A percentile compares a stretch with the other conserved stretches of the same genome.
These are phyloP conservation scores for Argya squamiceps DNA, from an alignment of 2,797 vertebrate genomes.

Conservation along the genomic window DNA sequence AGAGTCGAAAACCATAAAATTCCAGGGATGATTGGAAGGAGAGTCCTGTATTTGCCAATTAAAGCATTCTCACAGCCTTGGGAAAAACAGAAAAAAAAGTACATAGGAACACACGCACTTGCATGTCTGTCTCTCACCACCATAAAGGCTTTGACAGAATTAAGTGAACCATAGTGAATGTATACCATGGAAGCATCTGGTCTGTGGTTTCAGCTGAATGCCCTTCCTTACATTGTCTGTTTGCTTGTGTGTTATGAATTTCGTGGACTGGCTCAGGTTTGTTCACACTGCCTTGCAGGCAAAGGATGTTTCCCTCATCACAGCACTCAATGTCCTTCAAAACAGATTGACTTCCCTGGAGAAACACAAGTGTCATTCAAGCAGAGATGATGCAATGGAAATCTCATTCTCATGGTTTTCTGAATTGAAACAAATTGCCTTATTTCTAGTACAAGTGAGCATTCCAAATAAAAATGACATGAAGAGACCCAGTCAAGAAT, in stretches of 20 bases:
- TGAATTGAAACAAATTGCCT: neutral
- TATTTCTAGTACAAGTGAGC: neutral
- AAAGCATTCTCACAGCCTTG: neutral
- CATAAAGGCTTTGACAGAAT: conserved; percentile 65
- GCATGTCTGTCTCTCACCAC: neutral
- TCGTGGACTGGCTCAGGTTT: conserved; percentile 31
- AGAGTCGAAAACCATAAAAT: neutral
- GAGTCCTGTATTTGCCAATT: neutral
- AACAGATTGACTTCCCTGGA: conserved; percentile 18
- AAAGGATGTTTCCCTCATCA: neutral
- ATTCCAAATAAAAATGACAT: neutral
- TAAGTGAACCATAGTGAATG: conserved; percentile 48
- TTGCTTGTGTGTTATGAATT: conserved; percentile 23
- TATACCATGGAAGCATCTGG: conserved; percentile 52
- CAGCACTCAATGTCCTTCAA: neutral
- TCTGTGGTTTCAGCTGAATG: conserved; percentile 52
- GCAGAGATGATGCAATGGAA: neutral
- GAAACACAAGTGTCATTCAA: conserved; percentile 6
- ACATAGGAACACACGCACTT: neutral
- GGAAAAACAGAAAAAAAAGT: neutral
- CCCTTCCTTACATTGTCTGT: conserved; percentile 45
- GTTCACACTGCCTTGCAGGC: conserved; percentile 18
- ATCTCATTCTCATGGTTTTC: neutral
- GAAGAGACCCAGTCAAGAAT: neutral
- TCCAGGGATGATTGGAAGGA: neutral